Evolutionary conservation across 2,888 invertebrate species (phyloP).

Genomic region (Tholera decimalis): DNA sequence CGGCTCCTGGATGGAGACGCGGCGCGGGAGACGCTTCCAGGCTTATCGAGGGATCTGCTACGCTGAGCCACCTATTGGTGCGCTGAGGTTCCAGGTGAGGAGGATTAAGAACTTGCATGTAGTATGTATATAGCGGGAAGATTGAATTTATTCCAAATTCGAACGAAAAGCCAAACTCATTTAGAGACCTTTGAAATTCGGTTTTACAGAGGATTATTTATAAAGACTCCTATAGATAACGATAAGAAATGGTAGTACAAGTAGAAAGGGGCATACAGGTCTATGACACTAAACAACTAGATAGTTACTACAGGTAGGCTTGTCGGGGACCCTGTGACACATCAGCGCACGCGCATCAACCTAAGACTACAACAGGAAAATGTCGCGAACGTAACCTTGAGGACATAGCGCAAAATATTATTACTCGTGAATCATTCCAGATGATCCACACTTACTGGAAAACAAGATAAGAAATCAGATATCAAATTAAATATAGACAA

Average conservation of each 20-base stretch:
- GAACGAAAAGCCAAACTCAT: too few relatives aligned
- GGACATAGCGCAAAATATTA: neutral
- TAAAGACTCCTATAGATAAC: too few relatives aligned
- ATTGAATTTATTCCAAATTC: too few relatives aligned
- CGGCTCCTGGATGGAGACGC: conserved; percentile 81
- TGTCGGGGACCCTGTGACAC: neutral
- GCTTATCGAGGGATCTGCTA: conserved; percentile 87
- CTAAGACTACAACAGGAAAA: conserved; percentile 39
- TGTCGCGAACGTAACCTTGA: conserved; percentile 12
- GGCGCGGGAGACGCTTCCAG: conserved; percentile 80
- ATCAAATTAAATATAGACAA: too few relatives aligned
- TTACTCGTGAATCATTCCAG: neutral
- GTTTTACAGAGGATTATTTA: too few relatives aligned
- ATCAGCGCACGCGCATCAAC: neutral
- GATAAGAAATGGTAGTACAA: too few relatives aligned
- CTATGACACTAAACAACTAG: neutral
- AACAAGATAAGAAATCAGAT: neutral
- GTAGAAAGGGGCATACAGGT: neutral
- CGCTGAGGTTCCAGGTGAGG: conserved; percentile 81
- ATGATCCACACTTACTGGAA: neutral
- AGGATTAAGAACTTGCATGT: neutral
- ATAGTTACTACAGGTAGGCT: neutral
- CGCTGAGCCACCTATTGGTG: conserved; percentile 82
- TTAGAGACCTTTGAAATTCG: too few relatives aligned
- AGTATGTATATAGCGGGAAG: too few relatives aligned